Conservation (phyloP, 2,113 vertebrate species). For the Ochotona princeps region DNA sequence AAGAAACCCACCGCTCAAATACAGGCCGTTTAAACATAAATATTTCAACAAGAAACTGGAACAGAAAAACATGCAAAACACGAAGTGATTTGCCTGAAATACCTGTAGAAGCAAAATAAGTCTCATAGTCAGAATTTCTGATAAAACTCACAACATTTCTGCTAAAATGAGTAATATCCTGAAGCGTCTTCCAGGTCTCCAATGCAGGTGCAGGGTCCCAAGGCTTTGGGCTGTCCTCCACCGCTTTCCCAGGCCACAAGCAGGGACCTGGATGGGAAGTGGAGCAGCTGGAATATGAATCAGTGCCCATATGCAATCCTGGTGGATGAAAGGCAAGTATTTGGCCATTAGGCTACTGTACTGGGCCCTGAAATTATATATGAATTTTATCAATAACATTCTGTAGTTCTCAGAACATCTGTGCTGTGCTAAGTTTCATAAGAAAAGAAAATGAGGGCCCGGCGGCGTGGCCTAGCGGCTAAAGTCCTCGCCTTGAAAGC, state of each 20-base stretch:
- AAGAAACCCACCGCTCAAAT: not conserved
- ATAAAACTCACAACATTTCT: not conserved
- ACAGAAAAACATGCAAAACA: not conserved
- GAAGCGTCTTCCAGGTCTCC: not conserved
- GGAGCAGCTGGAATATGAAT: not conserved
- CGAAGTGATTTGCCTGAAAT: not conserved
- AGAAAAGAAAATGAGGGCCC: not conserved
- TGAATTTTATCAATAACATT: not conserved
- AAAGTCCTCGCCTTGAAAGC: too few species aligned
- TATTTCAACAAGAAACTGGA: not conserved
- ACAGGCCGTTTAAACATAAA: not conserved
- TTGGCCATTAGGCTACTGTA: not conserved
- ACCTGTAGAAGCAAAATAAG: not conserved
- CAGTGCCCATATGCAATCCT: not conserved
- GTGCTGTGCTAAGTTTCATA: not conserved
- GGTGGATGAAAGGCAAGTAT: not conserved
- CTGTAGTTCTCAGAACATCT: not conserved
- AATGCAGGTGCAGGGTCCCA: not conserved
- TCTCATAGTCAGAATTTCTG: not conserved
- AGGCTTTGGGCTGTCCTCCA: too few species aligned
- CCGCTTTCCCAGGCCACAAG: too few species aligned
- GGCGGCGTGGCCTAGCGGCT: too few species aligned
- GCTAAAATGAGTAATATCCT: not conserved
- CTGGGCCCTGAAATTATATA: not conserved
- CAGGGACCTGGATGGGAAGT: too few species aligned